These are phyloP conservation scores for Euwallacea fornicatus DNA, from an alignment of 1,140 invertebrate genomes.

Conservation along the genomic window DNA sequence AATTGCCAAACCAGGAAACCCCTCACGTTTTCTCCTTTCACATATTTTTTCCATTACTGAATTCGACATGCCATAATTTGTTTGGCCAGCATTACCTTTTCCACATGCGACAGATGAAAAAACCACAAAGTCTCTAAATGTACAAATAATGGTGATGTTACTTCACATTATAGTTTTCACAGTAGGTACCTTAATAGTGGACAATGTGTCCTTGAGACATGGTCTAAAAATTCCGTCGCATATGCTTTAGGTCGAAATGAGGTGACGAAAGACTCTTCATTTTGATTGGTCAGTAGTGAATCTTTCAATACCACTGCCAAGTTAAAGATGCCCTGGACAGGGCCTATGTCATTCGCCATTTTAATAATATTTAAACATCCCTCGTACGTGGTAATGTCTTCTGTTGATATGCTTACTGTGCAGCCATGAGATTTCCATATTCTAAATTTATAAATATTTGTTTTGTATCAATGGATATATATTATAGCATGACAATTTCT, in stretches of 20 bases:
- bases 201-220: constrained; percentile 57
- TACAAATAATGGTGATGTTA: not conserved
- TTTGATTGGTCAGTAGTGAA: constrained; percentile 59
- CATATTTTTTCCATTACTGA: constrained; percentile 75
- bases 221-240: constrained; percentile 56
- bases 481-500: too few relatives aligned
- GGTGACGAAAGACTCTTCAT: constrained; percentile 54
- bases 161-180: too few relatives aligned
- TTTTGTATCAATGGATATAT: too few relatives aligned
- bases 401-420: constrained; percentile 56
- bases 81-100: constrained; percentile 84
- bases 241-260: constrained; percentile 58
- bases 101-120: constrained; percentile 90
- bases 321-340: constrained; percentile 78
- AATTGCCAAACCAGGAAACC: constrained; percentile 67
- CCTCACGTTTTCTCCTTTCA: constrained; percentile 60
- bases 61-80: constrained; percentile 82
- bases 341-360: constrained; percentile 60
- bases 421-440: constrained; percentile 61
- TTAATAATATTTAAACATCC: constrained; percentile 62
- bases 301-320: constrained; percentile 68
- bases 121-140: constrained; percentile 63
- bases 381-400: constrained; percentile 55
- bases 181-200: constrained; percentile 52
- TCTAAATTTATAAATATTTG: too few relatives aligned